Base-by-base conservation (phyloP, 2,797 vertebrate genomes). In the Oreortyx pictus region DNA sequence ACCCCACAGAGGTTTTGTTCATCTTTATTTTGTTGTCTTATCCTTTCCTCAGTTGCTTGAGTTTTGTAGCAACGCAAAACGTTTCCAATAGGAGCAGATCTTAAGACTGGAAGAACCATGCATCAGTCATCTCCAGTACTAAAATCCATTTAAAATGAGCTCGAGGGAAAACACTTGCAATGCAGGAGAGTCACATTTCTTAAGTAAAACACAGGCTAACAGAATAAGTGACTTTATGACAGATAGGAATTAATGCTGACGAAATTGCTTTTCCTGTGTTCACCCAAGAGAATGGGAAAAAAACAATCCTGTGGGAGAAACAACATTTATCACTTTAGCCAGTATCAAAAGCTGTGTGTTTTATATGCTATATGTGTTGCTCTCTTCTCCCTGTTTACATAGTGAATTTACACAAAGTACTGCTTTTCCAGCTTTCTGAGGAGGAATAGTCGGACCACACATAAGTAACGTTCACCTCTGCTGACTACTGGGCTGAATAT, bases 241-340 rank as follows among this genome's bases (percentile, higher is more conserved):
- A 85, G 86, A 84, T 70, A 92, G 54, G 57, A 83, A 77, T 81
- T 88, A 35, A 44, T 66, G 31, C 20, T 82, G 59, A 56, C 39
- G 85, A 90, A 90, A 93, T 68, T 88, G 56, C 57, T 87, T 92
- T 89, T 82, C 61, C 65, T 72, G 8, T 66, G 43, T 33, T 91
- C n/a, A 68, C 39, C 14, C 35, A 59, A 61, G 39, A 90, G n/a
- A 88, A 67, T 3, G 0, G 2, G 3, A 4, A 50, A 82, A 72
- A n/a, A 6, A 4, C 14, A 83, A 1, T 70, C 66, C 56, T 62
- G 9, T 66, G 56, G 27, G 67, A 91, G 62, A 73, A 86, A 91
- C 70, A 24, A 3, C 12, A 90, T 29, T 65, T 74, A 90, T 94
- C 84, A 72, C 77, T 91, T 85, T 47, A 78, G 25, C 54, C 90